These are phyloP conservation scores for Drosophila prostipennis DNA, from an alignment of 2,888 invertebrate genomes.

Conservation along the genomic window DNA sequence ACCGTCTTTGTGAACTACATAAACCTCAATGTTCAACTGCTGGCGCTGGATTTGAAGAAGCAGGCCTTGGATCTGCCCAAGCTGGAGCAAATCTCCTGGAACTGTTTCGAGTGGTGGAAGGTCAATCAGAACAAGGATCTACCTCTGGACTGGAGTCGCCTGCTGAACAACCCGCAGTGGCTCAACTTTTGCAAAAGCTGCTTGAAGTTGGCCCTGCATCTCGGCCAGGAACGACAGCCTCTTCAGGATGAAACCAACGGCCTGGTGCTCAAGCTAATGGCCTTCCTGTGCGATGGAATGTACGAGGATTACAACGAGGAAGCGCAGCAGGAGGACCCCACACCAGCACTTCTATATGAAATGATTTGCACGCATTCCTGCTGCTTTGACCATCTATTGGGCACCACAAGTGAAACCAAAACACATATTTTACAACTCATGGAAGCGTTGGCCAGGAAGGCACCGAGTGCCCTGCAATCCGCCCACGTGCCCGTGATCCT, in stretches of 20 bases:
- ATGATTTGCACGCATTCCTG: constrained; percentile 92
- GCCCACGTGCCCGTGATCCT: constrained; percentile 91
- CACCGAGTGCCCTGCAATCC: constrained; percentile 87
- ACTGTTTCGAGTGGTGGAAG: constrained; percentile 81
- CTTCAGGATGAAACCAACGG: constrained; percentile 82
- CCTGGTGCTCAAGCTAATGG: constrained; percentile 86
- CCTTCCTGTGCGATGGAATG: constrained; percentile 86
- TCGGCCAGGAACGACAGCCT: constrained; percentile 75
- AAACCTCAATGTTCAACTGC: constrained; percentile 85
- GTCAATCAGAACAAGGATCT: not conserved
- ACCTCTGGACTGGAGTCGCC: constrained; percentile 67
- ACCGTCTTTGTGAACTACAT: constrained; percentile 85
- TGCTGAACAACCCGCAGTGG: constrained; percentile 85
- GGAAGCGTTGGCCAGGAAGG: constrained; percentile 87
- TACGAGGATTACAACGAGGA: constrained; percentile 84
- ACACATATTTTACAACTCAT: constrained; percentile 88
- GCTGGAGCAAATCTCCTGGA: constrained; percentile 82
- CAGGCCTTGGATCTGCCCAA: constrained; percentile 85
- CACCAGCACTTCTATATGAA: constrained; percentile 86
- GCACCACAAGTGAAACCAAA: constrained; percentile 85
- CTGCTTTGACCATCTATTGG: constrained; percentile 89
- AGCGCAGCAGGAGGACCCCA: constrained; percentile 9
- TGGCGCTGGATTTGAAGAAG: constrained; percentile 82
- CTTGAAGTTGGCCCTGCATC: constrained; percentile 88
- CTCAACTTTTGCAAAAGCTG: constrained; percentile 87